Evolutionary conservation across 2,797 vertebrate genomes (phyloP), one percentile per base, ranked within the genome.

Genomic region (Microtus agrestis): DNA sequence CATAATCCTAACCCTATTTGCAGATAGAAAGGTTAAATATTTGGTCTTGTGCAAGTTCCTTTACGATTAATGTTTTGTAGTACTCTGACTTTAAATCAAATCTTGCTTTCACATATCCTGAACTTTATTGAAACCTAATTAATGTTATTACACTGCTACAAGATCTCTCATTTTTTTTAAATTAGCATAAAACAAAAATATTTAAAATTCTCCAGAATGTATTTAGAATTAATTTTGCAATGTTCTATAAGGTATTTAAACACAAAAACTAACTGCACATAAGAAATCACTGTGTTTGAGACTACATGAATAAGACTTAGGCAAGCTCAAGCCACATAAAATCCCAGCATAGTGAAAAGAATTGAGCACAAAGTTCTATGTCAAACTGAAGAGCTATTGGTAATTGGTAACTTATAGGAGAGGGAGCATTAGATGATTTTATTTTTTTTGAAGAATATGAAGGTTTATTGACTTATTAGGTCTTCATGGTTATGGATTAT

Each of bases 191-290:
- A 37, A 73, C 37, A 77, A 31, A 77, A 46, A 77, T 77, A 77
- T 31, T 77, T 77, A 3, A 77, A 84, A 89, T 23, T 48, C 2
- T 0, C 40, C 43, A 40, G 67, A 34, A 74, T 67, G 80, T 63
- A 21, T 74, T 82, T 91, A 79, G 40, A 15, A 91, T 23, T 71
- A 14, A 0, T 1, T 51, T 23, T 77, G 5, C 17, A 82, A 54
- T 89, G 74, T 82, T 91, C 56, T 78, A 59, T 69, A 92, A 71
- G 11, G 2, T 34, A 37, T 91, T 84, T 56, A 69, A 91, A 93
- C 43, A 29, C 73, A 76, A 14, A 76, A 46, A 46, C 40, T 1
- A 77, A 4, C 27, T 17, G 43, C 27, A 31, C 27, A 17, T 48
- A 77, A 29, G 40, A 31, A 48, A 8, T 77, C 43, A 25, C 4